Conservation (phyloP, 2,113 vertebrate species). For the Actenoides lindsayi region DNA sequence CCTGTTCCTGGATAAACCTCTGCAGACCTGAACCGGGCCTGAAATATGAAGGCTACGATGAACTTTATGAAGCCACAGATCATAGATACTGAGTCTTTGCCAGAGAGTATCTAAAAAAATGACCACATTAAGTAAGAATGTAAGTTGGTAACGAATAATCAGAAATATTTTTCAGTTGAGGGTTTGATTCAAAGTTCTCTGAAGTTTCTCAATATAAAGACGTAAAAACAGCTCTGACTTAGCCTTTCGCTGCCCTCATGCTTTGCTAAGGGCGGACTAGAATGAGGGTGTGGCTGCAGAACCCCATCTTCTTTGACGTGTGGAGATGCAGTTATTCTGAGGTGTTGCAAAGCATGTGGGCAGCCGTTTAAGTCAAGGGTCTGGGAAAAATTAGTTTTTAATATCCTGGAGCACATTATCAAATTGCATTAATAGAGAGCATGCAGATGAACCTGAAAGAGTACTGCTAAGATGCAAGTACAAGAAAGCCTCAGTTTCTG, state of each 20-base stretch:
- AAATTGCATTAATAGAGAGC: neutral
- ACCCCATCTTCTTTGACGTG: neutral
- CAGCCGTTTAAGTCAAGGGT: neutral
- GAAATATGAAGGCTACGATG: neutral
- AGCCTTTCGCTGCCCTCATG: neutral
- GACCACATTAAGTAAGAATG: neutral
- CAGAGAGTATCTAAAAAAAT: neutral
- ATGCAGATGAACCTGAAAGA: neutral
- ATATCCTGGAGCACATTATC: neutral
- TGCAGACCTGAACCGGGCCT: neutral
- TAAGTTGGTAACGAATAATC: constrained; percentile 9
- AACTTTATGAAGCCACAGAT: neutral
- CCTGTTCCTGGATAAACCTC: neutral
- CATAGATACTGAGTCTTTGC: neutral
- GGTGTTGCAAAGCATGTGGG: neutral
- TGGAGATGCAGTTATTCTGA: neutral
- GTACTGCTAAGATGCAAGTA: neutral
- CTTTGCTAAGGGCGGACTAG: neutral
- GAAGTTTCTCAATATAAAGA: neutral
- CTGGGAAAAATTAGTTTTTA: neutral
- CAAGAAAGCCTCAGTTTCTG: neutral
- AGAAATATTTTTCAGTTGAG: neutral
- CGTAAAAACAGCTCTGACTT: fast-evolving
- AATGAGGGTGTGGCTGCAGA: neutral
- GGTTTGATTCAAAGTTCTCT: neutral